Evolutionary conservation across 1,140 invertebrate species (phyloP), one percentile per base, ranked within the genome.

Genomic region (Carposina sasakii): DNA sequence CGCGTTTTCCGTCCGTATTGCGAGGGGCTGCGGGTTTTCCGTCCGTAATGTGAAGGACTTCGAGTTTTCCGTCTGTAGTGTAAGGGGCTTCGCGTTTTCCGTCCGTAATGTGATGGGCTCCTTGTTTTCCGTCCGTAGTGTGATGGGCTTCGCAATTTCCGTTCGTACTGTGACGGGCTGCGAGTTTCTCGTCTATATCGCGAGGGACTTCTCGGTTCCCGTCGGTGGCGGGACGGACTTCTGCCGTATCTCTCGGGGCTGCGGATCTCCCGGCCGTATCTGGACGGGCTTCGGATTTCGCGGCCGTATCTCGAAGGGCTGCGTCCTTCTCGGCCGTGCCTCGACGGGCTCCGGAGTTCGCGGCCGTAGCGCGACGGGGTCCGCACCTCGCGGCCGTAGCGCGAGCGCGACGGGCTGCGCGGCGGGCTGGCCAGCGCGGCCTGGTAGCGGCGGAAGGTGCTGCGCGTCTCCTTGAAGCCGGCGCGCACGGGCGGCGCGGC

Each of bases 401-500:
- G 33, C 31, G 41, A 52, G 30, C 57, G 28, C 48, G 58, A 22
- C 48, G 36, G 22, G 30, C 30, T 23, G 2, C 48, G 37, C 5
- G 21, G 21, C 28, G 17, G 23, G n/a, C 44, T 39, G 24, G 50
- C 60, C 30, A 82, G 42, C 10, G 73, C 60, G 30, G 68, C 71
- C 51, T 79, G 73, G 47, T 81, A 81, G 19, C 76, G 57, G 20
- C 67, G 72, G 57, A 76, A 85, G 9, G 81, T 85, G 41, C 79
- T 85, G 5, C 81, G 43, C 24, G 85, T 85, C 58, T 82, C 84
- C 37, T 85, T 85, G 2, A 81, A 49, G 41, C 81, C 81, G 31
- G 73, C 58, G 3, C 60, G 53, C 12, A 65, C 58, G 28, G 59
- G 56, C 16, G 0, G 71, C 67, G 46, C 16, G 45, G 26, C 54